Evolutionary conservation across 2,113 vertebrate genomes (phyloP).

Genomic region (Neogale vison): DNA sequence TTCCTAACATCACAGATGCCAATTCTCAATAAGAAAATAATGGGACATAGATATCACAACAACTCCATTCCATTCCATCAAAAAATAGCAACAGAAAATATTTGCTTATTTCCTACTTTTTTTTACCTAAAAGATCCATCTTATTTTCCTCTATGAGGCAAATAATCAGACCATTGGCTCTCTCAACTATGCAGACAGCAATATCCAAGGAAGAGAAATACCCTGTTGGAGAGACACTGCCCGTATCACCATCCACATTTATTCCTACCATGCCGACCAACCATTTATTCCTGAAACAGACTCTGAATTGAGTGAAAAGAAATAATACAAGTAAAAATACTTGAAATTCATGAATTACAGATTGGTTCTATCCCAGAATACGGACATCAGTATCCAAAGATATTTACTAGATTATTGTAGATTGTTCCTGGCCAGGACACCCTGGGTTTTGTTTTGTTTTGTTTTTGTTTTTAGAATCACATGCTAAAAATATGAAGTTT

Average conservation of each 20-base stretch:
- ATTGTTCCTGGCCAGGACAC: background rate
- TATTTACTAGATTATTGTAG: slow-evolving; percentile 12
- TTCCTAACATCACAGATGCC: background rate
- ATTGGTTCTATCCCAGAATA: background rate
- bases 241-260: slow-evolving; percentile 95
- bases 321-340: slow-evolving; percentile 32
- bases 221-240: slow-evolving; percentile 90
- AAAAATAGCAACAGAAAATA: slow-evolving; percentile 11
- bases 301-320: slow-evolving; percentile 83
- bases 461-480: background rate
- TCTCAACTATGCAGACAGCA: slow-evolving; percentile 98
- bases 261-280: slow-evolving; percentile 82
- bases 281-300: slow-evolving; percentile 90
- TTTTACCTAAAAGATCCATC: slow-evolving; percentile 92
- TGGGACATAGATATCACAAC: background rate
- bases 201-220: slow-evolving; percentile 91
- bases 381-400: background rate
- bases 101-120: slow-evolving; percentile 9
- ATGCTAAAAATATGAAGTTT: slow-evolving; percentile 50
- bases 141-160: slow-evolving; percentile 94
- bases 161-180: slow-evolving; percentile 95
- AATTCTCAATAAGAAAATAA: background rate
- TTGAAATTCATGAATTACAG: background rate
- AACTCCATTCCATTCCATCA: background rate
- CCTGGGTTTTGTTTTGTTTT: background rate